phyloP scores from a whole-genome alignment of 2,113 vertebrate species.

The Psittacara wagleri region DNA sequence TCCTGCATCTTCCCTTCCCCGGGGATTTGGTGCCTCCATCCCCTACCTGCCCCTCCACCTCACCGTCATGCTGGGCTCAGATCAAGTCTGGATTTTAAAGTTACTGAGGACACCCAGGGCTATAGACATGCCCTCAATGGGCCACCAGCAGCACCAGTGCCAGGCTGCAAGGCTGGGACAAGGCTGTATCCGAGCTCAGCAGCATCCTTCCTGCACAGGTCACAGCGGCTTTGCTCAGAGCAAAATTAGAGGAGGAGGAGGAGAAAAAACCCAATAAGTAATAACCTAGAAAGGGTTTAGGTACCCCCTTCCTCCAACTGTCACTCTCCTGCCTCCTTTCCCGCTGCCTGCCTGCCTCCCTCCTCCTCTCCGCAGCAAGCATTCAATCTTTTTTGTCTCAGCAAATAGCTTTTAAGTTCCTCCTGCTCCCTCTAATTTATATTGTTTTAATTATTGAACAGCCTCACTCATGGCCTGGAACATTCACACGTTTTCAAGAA shows the following conservation, averaged over 20 bases:
- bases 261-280: fast-evolving
- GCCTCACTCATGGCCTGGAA: constrained; percentile 46
- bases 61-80: fast-evolving
- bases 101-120: background rate
- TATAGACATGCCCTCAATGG: no score
- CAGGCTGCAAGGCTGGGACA: background rate
- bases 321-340: background rate
- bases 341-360: background rate
- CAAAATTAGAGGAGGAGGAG: background rate
- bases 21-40: background rate
- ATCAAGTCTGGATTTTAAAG: background rate
- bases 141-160: background rate
- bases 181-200: background rate
- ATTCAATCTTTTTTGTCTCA: constrained; percentile 56
- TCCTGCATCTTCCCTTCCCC: background rate
- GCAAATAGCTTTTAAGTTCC: constrained; percentile 73
- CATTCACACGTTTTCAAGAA: constrained; percentile 23
- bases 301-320: background rate
- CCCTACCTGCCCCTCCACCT: fast-evolving
- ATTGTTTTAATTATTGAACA: constrained; percentile 77
- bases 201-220: background rate
- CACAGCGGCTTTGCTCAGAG: background rate
- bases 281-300: background rate
- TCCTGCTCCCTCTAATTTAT: constrained; percentile 66
- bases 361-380: constrained; percentile 10